Evolutionary conservation across 2,113 vertebrate genomes (phyloP).

Genomic region (Acrocephalus kingi): DNA sequence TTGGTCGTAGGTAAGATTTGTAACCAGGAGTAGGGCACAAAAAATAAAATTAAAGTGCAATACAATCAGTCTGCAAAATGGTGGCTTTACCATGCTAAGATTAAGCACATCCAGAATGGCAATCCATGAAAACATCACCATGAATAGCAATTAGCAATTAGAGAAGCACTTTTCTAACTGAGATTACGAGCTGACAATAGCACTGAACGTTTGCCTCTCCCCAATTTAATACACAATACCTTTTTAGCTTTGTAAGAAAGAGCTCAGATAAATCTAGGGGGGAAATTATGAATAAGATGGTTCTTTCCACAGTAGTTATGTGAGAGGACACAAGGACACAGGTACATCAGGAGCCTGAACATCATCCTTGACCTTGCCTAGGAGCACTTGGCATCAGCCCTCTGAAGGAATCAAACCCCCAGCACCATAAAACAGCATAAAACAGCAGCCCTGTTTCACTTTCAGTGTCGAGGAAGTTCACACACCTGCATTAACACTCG

Average conservation of each 20-base stretch:
- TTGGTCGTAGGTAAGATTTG: not conserved
- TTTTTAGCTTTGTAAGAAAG: not conserved
- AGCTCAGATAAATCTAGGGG: not conserved
- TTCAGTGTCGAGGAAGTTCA: not conserved
- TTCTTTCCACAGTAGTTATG: not conserved
- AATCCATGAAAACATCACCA: not conserved
- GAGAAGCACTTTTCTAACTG: not conserved
- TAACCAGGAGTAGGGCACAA: not conserved
- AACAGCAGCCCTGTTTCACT: not conserved
- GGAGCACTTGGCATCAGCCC: not conserved
- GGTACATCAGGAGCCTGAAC: not conserved
- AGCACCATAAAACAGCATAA: not conserved
- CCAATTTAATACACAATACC: not conserved
- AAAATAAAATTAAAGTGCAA: not conserved
- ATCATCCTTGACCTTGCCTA: not conserved
- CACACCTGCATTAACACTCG: accelerated
- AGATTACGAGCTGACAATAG: not conserved
- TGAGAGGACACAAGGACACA: accelerated
- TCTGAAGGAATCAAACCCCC: not conserved
- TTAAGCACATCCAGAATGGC: not conserved
- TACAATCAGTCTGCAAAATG: not conserved
- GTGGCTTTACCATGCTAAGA: not conserved
- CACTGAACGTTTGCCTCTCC: not conserved
- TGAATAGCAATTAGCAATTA: not conserved
- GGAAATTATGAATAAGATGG: not conserved